These are phyloP conservation scores for Pharmacophagus antenor DNA, from an alignment of 2,888 invertebrate genomes.

Conservation along the genomic window DNA sequence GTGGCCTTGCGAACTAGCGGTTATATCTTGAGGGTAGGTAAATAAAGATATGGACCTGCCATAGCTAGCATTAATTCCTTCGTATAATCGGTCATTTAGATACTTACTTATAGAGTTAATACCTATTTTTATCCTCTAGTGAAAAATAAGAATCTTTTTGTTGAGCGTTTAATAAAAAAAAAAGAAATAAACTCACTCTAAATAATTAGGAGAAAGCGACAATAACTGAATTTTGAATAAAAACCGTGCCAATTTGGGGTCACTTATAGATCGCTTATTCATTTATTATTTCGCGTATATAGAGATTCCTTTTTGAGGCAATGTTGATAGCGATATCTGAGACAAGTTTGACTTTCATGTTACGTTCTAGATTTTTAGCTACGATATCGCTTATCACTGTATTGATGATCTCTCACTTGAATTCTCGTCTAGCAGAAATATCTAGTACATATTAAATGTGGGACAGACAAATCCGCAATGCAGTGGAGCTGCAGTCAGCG, in stretches of 20 bases:
- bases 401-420: neutral
- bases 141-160: too few species aligned
- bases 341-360: neutral
- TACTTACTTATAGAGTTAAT: too few species aligned
- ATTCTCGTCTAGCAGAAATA: neutral
- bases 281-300: neutral
- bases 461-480: constrained; percentile 21
- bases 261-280: neutral
- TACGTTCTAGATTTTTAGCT: neutral
- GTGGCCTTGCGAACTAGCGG: too few species aligned
- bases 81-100: too few species aligned
- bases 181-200: too few species aligned
- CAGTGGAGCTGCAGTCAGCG: constrained; percentile 9
- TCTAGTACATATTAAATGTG: constrained; percentile 10
- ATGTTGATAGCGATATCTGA: neutral
- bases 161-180: too few species aligned
- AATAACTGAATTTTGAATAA: too few species aligned
- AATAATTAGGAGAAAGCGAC: neutral
- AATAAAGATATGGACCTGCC: too few species aligned
- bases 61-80: too few species aligned
- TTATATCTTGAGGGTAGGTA: too few species aligned
- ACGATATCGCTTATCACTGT: neutral
- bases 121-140: too few species aligned
- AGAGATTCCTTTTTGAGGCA: neutral
- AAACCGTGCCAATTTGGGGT: neutral